A percentile compares a stretch with the other conserved stretches of the same genome.
Evolutionary conservation across 2,113 vertebrate genomes (phyloP).

Genomic region (Albula glossodonta): DNA sequence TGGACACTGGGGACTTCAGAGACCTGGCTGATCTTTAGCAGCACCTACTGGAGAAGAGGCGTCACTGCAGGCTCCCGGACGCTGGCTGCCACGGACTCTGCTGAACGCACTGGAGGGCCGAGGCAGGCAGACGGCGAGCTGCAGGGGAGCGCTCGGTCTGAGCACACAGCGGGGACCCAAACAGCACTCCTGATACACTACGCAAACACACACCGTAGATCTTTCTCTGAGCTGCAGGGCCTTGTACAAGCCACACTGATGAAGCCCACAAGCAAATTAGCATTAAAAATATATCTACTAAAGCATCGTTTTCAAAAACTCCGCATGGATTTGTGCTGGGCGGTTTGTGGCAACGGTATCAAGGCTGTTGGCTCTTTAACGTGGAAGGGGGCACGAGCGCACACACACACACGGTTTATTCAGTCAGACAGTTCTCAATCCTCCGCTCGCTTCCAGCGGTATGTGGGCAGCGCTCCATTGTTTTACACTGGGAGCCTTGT

Average conservation of each 20-base stretch:
- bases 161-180: slow-evolving; percentile 41
- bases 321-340: slow-evolving; percentile 55
- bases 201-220: slow-evolving; percentile 53
- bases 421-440: background rate
- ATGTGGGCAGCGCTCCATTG: slow-evolving; percentile 8
- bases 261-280: slow-evolving; percentile 57
- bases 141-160: slow-evolving; percentile 54
- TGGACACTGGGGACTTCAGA: background rate
- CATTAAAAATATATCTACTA: slow-evolving; percentile 61
- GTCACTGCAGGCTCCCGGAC: slow-evolving; percentile 43
- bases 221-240: slow-evolving; percentile 55
- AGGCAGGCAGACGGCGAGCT: slow-evolving; percentile 56
- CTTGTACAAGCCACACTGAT: slow-evolving; percentile 61
- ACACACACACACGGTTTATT: background rate
- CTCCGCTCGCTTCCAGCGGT: slow-evolving; percentile 12
- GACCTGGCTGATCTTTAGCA: slow-evolving; percentile 59
- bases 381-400: slow-evolving; percentile 19
- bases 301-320: slow-evolving; percentile 55
- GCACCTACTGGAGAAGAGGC: slow-evolving; percentile 62
- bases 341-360: slow-evolving; percentile 53
- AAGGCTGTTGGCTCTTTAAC: slow-evolving; percentile 56
- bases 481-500: slow-evolving; percentile 49
- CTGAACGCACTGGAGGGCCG: slow-evolving; percentile 33
- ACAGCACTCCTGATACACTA: slow-evolving; percentile 23
- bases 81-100: slow-evolving; percentile 39